phyloP scores from a whole-genome alignment of 1,140 invertebrate genomes.

The Penaeus indicus region DNA sequence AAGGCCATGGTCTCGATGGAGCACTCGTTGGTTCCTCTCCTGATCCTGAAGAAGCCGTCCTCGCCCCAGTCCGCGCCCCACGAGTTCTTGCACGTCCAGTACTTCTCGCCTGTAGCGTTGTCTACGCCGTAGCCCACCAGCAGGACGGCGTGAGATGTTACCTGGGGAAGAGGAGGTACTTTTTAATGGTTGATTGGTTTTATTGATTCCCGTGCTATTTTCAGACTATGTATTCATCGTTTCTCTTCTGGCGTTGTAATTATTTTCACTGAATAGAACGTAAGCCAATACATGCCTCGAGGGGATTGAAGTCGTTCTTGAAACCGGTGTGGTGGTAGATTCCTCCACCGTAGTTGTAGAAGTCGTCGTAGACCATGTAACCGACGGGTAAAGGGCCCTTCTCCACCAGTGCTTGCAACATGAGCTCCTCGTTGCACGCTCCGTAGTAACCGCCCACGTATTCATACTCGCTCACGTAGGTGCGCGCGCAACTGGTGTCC shows the following conservation, averaged over 20 bases:
- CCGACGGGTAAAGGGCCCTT: conserved; percentile 74
- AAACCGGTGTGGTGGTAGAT: conserved; percentile 69
- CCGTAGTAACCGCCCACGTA: conserved; percentile 72
- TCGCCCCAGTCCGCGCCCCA: conserved; percentile 76
- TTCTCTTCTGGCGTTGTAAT: too few relatives aligned
- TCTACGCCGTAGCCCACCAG: conserved; percentile 74
- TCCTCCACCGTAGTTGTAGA: conserved; percentile 71
- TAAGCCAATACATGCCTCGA: conserved; percentile 65
- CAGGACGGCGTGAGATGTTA: conserved; percentile 73
- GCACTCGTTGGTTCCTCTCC: conserved; percentile 74
- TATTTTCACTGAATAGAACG: not conserved
- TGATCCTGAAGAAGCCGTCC: conserved; percentile 73
- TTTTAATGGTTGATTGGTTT: not conserved
- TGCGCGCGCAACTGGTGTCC: conserved; percentile 8
- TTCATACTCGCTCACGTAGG: conserved; percentile 72
- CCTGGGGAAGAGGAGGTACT: conserved; percentile 44
- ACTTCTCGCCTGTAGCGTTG: conserved; percentile 68
- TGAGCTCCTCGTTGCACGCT: conserved; percentile 73
- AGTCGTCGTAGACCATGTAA: conserved; percentile 73
- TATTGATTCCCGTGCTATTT: not conserved
- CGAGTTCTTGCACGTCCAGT: conserved; percentile 73
- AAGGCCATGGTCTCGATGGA: conserved; percentile 70
- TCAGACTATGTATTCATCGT: too few relatives aligned
- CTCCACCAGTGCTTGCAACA: conserved; percentile 72
- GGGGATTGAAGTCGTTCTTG: conserved; percentile 70